A percentile compares a stretch with the other conserved stretches of the same genome.
Evolutionary conservation across 2,888 invertebrate genomes (phyloP).

Genomic region (Agrochola litura): DNA sequence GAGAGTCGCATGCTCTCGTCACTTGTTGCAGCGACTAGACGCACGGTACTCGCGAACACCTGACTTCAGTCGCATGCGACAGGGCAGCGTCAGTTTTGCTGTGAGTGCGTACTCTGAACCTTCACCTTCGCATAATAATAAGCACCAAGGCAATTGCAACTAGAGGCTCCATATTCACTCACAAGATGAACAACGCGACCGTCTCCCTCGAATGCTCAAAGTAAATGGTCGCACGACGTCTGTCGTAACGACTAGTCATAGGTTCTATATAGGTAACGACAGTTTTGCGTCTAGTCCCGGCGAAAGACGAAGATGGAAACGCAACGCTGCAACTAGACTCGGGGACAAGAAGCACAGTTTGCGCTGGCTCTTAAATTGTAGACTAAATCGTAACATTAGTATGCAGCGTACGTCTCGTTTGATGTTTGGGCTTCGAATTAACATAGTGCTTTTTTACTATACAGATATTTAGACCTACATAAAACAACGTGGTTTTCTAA

Average conservation of each 20-base stretch:
- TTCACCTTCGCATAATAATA: not conserved
- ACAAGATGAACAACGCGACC: not conserved
- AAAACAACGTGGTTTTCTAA: not conserved
- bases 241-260: not conserved
- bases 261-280: not conserved
- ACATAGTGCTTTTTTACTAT: constrained; percentile 13
- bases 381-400: constrained; percentile 33
- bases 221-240: not conserved
- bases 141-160: not conserved
- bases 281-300: not conserved
- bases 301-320: not conserved
- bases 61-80: too few species aligned
- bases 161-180: not conserved
- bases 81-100: too few species aligned
- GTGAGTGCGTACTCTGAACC: not conserved
- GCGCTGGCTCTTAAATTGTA: not conserved
- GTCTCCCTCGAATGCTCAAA: not conserved
- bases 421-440: constrained; percentile 51
- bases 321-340: not conserved
- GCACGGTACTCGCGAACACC: too few species aligned
- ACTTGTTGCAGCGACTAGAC: too few species aligned
- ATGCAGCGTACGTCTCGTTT: constrained; percentile 34
- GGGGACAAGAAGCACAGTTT: not conserved
- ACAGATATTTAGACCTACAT: constrained; percentile 4
- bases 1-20: too few species aligned